Conservation (phyloP, 2,113 vertebrate species). For the Nannospalax galili region DNA sequence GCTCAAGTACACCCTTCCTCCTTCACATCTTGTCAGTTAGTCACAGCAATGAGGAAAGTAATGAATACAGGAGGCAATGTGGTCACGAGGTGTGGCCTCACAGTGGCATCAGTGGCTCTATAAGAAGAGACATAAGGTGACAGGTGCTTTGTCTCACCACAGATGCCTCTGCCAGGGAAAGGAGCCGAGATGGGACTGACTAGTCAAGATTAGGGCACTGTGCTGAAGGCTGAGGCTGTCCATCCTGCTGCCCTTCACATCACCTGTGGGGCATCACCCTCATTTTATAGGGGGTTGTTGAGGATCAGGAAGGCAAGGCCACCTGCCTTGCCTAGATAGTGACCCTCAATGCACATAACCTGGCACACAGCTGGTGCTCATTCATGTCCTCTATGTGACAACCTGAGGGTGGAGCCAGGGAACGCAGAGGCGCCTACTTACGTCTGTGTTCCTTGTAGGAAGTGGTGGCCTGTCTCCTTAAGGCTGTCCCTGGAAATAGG, state of each 20-base stretch:
- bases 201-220: neutral
- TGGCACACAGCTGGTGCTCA: neutral
- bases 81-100: neutral
- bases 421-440: neutral
- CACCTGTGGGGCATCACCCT: neutral
- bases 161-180: neutral
- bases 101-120: neutral
- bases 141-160: neutral
- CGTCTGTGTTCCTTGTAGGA: neutral
- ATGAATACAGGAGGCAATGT: neutral
- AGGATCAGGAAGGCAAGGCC: neutral
- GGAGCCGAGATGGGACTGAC: neutral
- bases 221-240: neutral
- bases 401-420: neutral
- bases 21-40: neutral
- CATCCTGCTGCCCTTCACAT: neutral
- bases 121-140: neutral
- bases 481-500: neutral
- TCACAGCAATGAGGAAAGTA: neutral
- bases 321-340: neutral
- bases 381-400: neutral
- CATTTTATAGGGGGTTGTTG: neutral
- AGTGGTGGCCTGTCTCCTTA: neutral
- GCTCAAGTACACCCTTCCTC: neutral
- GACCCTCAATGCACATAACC: too few species aligned